Base-by-base conservation (phyloP, 2,797 vertebrate genomes). In the Chloroceryle amazona region DNA sequence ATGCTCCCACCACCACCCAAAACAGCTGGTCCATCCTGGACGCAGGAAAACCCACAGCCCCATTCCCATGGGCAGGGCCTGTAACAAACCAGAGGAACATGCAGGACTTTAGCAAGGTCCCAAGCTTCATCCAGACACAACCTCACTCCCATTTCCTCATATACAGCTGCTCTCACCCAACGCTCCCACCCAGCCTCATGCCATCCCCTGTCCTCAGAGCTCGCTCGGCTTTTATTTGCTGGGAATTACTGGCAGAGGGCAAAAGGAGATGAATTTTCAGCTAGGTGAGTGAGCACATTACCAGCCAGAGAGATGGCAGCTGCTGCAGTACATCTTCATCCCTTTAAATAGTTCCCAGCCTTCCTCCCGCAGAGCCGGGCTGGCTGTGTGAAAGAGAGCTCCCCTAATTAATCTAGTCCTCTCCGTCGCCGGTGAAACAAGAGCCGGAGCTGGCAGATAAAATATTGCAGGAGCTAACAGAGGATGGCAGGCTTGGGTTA, bases 351-450 rank as follows among this genome's bases (percentile, higher is more conserved):
- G 90, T 87, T 91, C 95, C 89, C 46, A n/a, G 78, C 85, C 74
- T 74, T 94, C 84, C 68, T 76, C 86, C 95, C 1, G 22, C 81
- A 31, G 78, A 97, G 91, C 90, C 14, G 8, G 93, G 85, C 84
- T 95, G 91, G 80, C 96, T 93, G 86, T 7, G 73, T 87, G 82
- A 94, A 93, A 94, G 89, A 91, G 89, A 96, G 91, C 86, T 95
- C 92, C 70, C 82, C 93, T 97, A 96, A 97, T 98, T 97, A 98
- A 97, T 97, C 97, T 58, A 90, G 76, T 92, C 88, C 86, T 94
- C 91, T 96, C 95, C 92, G 83, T 54, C 6, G 13, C 76, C 3
- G n/a, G 33, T 61, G 86, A 93, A 93, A 90, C 78, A 90, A 90
- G 81, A 67, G 74, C 91, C 23, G 14, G 63, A 3, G 22, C 83